Conservation (phyloP, 2,113 vertebrate genomes). For the Strigops habroptila region DNA sequence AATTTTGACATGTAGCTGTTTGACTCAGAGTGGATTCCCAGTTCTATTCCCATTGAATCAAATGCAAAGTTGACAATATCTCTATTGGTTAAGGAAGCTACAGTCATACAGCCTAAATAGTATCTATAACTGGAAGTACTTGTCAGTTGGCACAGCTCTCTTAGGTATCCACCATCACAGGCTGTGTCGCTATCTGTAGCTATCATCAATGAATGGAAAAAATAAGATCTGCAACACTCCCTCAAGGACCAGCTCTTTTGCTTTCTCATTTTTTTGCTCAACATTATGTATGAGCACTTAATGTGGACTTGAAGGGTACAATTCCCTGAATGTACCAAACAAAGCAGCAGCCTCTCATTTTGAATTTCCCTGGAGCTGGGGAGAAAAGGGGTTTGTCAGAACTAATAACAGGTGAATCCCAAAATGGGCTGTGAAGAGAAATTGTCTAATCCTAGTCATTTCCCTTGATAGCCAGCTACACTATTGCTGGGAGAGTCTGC, state of each 20-base stretch:
- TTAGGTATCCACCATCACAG: background rate
- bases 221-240: background rate
- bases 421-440: constrained; percentile 34
- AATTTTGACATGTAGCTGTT: background rate
- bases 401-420: constrained; percentile 40
- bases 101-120: background rate
- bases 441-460: constrained; percentile 44
- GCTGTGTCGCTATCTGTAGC: background rate
- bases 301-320: background rate
- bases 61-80: fast-evolving
- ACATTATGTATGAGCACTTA: background rate
- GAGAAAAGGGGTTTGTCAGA: constrained; percentile 52
- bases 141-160: background rate
- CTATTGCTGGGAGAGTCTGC: constrained; percentile 4
- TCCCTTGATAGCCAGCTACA: constrained; percentile 17
- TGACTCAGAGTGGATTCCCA: background rate
- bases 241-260: background rate
- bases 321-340: background rate
- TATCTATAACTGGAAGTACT: background rate
- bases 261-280: background rate
- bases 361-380: constrained; percentile 24
- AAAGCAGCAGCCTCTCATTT: constrained; percentile 31
- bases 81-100: background rate
- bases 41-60: background rate
- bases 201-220: background rate